A percentile compares a stretch with the other conserved stretches of the same genome.
These are phyloP conservation scores for Melanotaenia boesemani DNA, from an alignment of 2,797 vertebrate genomes.

Conservation along the genomic window DNA sequence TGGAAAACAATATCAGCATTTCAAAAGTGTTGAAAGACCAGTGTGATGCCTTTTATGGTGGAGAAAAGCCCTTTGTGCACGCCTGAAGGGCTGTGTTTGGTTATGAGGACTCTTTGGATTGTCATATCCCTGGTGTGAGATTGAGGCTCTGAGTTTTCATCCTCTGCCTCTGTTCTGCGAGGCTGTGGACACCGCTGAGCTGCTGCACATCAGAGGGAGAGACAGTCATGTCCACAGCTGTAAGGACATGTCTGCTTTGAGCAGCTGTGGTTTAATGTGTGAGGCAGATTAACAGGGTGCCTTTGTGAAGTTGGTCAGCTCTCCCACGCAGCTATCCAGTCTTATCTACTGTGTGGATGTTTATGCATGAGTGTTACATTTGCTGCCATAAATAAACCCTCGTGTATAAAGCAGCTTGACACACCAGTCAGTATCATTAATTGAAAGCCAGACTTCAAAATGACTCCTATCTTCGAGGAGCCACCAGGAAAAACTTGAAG, in stretches of 20 bases:
- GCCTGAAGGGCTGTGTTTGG: conserved; percentile 56
- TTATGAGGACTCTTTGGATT: conserved; percentile 68
- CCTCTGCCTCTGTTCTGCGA: conserved; percentile 29
- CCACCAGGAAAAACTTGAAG: conserved; percentile 55
- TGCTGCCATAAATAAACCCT: conserved; percentile 28
- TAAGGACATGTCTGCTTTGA: conserved; percentile 76
- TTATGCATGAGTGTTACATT: conserved; percentile 24
- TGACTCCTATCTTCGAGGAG: conserved; percentile 39
- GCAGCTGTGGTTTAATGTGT: conserved; percentile 73
- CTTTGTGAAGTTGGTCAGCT: conserved; percentile 67
- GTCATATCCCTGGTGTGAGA: conserved; percentile 75
- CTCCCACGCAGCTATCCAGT: conserved; percentile 53
- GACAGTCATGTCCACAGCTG: conserved; percentile 73
- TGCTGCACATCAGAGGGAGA: conserved; percentile 60
- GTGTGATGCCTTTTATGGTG: conserved; percentile 74
- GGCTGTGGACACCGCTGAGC: conserved; percentile 59
- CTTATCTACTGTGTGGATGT: conserved; percentile 41
- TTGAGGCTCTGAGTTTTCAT: conserved; percentile 66
- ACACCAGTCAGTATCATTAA: conserved; percentile 69
- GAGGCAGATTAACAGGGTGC: conserved; percentile 67
- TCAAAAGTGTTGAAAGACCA: conserved; percentile 73
- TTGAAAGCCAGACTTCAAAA: conserved; percentile 36
- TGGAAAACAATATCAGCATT: conserved; percentile 77
- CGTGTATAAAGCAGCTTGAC: conserved; percentile 59
- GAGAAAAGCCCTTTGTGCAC: conserved; percentile 72